Percentiles rank a stretch among this genome's conserved stretches.
phyloP scores from a whole-genome alignment of 2,797 vertebrate genomes.

The Oreochromis grahami region DNA sequence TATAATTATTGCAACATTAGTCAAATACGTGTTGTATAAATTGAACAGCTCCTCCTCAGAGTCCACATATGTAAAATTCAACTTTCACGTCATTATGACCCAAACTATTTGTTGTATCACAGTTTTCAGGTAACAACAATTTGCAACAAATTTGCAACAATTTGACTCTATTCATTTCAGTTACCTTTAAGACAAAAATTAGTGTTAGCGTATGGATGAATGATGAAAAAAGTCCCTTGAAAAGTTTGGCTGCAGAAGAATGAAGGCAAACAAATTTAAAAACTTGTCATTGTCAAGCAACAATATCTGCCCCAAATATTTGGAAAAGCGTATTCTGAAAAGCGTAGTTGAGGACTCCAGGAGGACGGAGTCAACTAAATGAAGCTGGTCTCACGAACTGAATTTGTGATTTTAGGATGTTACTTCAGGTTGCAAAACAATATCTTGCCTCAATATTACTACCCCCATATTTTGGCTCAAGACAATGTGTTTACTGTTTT shows the following conservation, averaged over 20 bases:
- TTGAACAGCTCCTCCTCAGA: neutral
- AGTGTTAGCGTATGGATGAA: neutral
- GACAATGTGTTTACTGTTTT: neutral
- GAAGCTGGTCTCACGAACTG: too few relatives aligned
- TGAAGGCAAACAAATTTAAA: constrained; percentile 19
- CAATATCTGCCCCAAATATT: neutral
- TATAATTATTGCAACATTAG: neutral
- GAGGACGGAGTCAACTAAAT: too few relatives aligned
- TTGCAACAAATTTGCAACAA: neutral
- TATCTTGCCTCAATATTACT: neutral
- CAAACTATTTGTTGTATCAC: neutral
- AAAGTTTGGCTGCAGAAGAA: neutral
- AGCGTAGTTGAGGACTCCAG: too few relatives aligned
- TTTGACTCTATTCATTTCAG: neutral
- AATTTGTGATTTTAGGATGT: neutral
- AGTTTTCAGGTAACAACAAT: neutral
- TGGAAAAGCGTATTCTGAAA: neutral
- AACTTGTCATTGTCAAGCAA: constrained; percentile 1
- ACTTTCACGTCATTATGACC: neutral
- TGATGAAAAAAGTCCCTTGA: neutral
- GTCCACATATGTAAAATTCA: neutral
- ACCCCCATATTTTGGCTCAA: neutral
- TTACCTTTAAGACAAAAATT: neutral
- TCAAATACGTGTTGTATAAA: neutral
- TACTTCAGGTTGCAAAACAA: neutral